Evolutionary conservation across 2,113 vertebrate genomes (phyloP).

Genomic region (Lanius collurio): DNA sequence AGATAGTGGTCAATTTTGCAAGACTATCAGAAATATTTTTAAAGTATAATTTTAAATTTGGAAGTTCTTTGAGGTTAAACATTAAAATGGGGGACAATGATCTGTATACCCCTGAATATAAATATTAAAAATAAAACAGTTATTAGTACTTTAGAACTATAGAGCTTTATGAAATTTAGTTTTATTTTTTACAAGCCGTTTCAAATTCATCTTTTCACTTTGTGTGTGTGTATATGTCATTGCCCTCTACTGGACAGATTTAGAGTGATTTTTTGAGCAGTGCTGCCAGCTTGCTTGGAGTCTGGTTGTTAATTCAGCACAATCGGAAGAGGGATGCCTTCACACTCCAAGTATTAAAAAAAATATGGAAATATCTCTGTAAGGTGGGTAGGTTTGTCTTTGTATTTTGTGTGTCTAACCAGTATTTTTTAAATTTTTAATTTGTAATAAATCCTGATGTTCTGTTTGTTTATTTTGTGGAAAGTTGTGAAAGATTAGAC

Average conservation of each 20-base stretch:
- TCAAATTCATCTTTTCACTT: neutral
- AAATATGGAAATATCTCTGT: neutral
- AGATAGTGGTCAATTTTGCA: neutral
- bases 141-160: neutral
- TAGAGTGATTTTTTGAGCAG: neutral
- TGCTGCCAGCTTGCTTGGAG: neutral
- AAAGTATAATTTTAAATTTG: neutral
- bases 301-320: neutral
- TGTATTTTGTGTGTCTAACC: neutral
- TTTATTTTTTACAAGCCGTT: neutral
- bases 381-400: neutral
- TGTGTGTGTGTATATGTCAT: neutral
- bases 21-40: neutral
- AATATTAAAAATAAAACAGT: neutral
- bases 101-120: neutral
- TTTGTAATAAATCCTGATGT: neutral
- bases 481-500: neutral
- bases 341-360: neutral
- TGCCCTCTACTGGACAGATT: slow-evolving; percentile 60
- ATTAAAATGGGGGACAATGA: neutral
- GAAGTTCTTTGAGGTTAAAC: neutral
- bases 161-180: neutral
- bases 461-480: neutral
- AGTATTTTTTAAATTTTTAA: neutral
- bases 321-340: neutral